A percentile compares a stretch with the other conserved stretches of the same genome.
These are phyloP conservation scores for Drosophila novamexicana DNA, from an alignment of 1,140 invertebrate species.

Conservation along the genomic window DNA sequence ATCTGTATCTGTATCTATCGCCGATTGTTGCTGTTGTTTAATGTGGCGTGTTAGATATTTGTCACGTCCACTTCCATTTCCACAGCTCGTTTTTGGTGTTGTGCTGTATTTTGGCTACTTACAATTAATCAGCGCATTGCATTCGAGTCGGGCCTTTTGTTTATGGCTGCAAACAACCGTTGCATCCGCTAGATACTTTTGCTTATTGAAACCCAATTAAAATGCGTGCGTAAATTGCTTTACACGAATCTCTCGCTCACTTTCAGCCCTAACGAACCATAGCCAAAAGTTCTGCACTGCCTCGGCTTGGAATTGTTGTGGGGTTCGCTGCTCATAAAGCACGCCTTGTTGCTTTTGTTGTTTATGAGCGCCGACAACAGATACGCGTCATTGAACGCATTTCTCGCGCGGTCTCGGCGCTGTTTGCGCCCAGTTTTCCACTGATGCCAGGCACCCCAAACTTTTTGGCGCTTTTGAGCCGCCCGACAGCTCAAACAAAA, in stretches of 20 bases:
- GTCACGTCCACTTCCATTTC: slow-evolving; percentile 53
- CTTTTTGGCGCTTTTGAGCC: slow-evolving; percentile 40
- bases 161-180: slow-evolving; percentile 41
- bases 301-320: neutral
- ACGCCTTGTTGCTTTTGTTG: slow-evolving; percentile 79
- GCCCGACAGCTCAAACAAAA: slow-evolving; percentile 17
- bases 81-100: slow-evolving; percentile 38
- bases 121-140: slow-evolving; percentile 38
- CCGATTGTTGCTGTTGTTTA: slow-evolving; percentile 42
- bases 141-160: slow-evolving; percentile 17
- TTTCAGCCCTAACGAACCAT: slow-evolving; percentile 68
- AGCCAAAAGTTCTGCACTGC: slow-evolving; percentile 54
- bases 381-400: slow-evolving; percentile 71
- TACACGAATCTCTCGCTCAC: slow-evolving; percentile 66
- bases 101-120: slow-evolving; percentile 25
- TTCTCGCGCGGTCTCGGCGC: slow-evolving; percentile 56
- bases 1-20: slow-evolving; percentile 29
- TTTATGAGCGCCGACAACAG: slow-evolving; percentile 68
- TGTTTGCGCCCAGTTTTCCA: slow-evolving; percentile 25
- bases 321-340: slow-evolving; percentile 57
- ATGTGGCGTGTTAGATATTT: slow-evolving; percentile 62
- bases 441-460: slow-evolving; percentile 11
- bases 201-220: slow-evolving; percentile 59
- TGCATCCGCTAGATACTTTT: slow-evolving; percentile 45
- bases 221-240: slow-evolving; percentile 73